Percentiles rank a stretch among this genome's conserved stretches.
These are phyloP conservation scores for Chamaetylas fuelleborni DNA, from an alignment of 2,113 vertebrate genomes.

Conservation along the genomic window DNA sequence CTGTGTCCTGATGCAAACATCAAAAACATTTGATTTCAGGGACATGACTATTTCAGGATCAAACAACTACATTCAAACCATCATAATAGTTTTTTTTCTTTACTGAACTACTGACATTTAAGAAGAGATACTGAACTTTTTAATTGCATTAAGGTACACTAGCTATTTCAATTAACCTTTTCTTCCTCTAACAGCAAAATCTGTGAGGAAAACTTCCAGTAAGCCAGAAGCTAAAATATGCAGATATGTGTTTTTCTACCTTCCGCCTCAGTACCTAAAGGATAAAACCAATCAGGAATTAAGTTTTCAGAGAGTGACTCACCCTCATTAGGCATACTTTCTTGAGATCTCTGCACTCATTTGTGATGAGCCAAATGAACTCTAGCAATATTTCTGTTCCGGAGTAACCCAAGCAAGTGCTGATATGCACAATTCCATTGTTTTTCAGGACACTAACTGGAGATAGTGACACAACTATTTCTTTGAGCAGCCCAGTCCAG, in stretches of 20 bases:
- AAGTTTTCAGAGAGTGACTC: background rate
- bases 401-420: conserved; percentile 13
- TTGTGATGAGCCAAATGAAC: conserved; percentile 43
- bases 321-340: background rate
- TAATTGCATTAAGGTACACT: background rate
- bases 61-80: background rate
- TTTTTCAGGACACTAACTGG: conserved; percentile 43
- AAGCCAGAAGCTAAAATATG: background rate
- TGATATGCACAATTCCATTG: conserved; percentile 23
- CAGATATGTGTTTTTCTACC: background rate
- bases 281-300: background rate
- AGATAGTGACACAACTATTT: background rate
- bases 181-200: background rate
- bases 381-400: conserved; percentile 40
- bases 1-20: background rate
- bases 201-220: background rate
- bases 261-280: background rate
- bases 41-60: background rate
- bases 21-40: background rate
- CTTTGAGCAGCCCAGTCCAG: background rate
- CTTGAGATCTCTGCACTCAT: conserved; percentile 27
- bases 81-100: background rate
- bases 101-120: background rate
- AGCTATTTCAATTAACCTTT: background rate
- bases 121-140: background rate